Conservation (phyloP, 1,140 invertebrate genomes). For the Notospermus geniculatus region DNA sequence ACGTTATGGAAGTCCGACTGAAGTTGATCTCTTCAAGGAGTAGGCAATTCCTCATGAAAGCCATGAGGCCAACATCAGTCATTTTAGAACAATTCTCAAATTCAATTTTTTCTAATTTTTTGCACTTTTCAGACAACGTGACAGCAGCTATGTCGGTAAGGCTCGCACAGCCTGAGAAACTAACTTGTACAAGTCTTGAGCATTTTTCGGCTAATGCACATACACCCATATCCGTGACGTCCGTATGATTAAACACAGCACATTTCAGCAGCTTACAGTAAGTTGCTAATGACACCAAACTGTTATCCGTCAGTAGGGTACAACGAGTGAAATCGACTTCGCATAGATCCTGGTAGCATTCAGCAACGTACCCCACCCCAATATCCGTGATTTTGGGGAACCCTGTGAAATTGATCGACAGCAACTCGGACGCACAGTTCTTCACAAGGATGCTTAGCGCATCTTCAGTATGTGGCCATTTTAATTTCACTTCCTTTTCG, state of each 20-base stretch:
- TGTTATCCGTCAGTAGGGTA: neutral
- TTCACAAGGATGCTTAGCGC: neutral
- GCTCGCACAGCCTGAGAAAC: neutral
- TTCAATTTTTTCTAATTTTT: neutral
- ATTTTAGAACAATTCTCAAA: neutral
- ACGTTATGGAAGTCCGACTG: neutral
- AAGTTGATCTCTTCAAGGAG: neutral
- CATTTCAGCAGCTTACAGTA: neutral
- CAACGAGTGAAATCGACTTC: slow-evolving; percentile 3
- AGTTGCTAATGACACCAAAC: slow-evolving; percentile 4
- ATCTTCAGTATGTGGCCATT: neutral
- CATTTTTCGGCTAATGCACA: slow-evolving; percentile 3
- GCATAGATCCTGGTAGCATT: slow-evolving; percentile 5
- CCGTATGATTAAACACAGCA: neutral
- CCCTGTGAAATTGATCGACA: neutral
- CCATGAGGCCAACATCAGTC: neutral
- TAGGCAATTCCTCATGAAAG: neutral
- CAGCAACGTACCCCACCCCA: neutral
- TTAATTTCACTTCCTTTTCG: neutral
- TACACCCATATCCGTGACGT: slow-evolving; percentile 1
- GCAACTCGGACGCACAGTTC: neutral
- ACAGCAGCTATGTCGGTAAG: neutral
- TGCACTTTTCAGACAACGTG: neutral
- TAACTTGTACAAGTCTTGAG: slow-evolving; percentile 1
- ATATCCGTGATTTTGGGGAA: slow-evolving; percentile 3